Evolutionary conservation across 2,797 vertebrate species (phyloP), one percentile per base, ranked within the genome.

Genomic region (Sardinella longiceps): DNA sequence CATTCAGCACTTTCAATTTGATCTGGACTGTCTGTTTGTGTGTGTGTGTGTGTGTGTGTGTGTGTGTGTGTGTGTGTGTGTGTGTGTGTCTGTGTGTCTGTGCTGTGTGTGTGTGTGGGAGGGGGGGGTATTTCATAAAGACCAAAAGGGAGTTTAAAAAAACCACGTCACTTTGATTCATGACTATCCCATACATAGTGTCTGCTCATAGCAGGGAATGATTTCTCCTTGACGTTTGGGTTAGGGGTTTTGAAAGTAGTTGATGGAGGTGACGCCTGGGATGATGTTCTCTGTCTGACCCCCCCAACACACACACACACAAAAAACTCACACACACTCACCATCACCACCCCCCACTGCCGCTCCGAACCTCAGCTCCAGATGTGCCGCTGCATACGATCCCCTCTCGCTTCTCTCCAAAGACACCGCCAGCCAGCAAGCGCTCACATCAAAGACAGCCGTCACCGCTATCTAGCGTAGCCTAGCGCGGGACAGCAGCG

Each of bases 191-290:
- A 43, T 77, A 14, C 37, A 14, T 77, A 77, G 70, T 28, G 70
- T 77, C 70, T 77, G 20, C 6, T 18, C 37, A 20, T 77, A 39
- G 70, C 33, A 39, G 70, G 37, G 37, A 77, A 77, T 77, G 70
- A 77, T 77, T 77, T 15, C 33, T 23, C 39, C 70, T 77, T 43
- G 33, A 77, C 37, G 20, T 37, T 77, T 14, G 37, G 70, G 33
- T 43, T 20, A 18, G 37, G 70, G 37, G 18, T 20, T 20, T n/a
- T 37, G 18, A 43, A 37, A 77, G 37, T 18, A 14, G 33, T 39
- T 77, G 70, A 77, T 77, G 70, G 70, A 77, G 70, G 70, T 77
- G 70, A 77, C 37, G 70, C 70, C 70, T 43, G 70, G 66, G 70
- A 77, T 43, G 37, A 77, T 77, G 70, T 77, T 39, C 70, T 43